These are phyloP conservation scores for Columba janthina DNA, from an alignment of 2,113 vertebrate genomes.

Conservation along the genomic window DNA sequence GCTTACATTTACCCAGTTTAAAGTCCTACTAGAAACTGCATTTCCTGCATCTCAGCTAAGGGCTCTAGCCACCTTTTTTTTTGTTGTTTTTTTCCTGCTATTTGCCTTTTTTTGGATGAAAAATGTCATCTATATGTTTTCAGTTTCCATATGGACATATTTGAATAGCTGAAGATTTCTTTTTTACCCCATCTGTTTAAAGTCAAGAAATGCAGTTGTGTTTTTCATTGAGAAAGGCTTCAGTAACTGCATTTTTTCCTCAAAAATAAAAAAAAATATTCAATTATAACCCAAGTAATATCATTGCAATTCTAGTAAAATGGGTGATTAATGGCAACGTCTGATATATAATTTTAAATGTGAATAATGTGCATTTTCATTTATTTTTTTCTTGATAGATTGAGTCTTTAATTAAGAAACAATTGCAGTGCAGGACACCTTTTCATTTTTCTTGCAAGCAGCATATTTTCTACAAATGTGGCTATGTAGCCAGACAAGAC, in stretches of 20 bases:
- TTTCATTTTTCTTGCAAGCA: slow-evolving; percentile 8
- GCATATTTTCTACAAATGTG: background rate
- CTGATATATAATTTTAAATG: background rate
- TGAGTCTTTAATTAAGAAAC: slow-evolving; percentile 47
- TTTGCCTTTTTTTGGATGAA: background rate
- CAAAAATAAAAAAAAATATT: background rate
- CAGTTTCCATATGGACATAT: slow-evolving; percentile 4
- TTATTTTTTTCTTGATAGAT: background rate
- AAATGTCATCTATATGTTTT: background rate
- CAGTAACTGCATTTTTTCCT: background rate
- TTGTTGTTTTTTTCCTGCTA: background rate
- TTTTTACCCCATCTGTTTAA: background rate
- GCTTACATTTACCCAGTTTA: background rate
- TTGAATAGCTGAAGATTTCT: background rate
- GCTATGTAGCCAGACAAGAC: slow-evolving; percentile 7
- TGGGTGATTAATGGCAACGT: background rate
- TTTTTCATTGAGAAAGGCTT: background rate
- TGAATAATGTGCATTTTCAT: slow-evolving; percentile 19
- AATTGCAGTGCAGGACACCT: background rate
- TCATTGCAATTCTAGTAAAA: background rate
- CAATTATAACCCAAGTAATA: background rate
- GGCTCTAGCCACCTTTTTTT: background rate
- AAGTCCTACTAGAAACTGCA: background rate
- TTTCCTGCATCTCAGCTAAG: background rate
- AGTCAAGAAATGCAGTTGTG: background rate